Conservation (phyloP, 2,888 invertebrate genomes). For the Acleris laterana region DNA sequence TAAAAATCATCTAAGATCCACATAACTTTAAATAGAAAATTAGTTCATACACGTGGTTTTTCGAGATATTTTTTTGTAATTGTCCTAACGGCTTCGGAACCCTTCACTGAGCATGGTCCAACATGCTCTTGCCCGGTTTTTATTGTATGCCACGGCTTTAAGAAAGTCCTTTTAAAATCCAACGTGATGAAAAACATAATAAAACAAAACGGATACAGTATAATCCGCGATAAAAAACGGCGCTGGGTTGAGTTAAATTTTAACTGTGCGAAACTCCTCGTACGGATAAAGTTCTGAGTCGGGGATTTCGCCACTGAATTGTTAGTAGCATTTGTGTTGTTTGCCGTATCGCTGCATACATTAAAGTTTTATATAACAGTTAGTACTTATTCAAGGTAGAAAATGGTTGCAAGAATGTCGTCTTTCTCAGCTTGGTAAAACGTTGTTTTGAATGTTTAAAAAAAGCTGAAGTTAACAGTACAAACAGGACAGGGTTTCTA, state of each 20-base stretch:
- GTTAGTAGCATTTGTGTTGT: background rate
- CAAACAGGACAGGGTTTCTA: too few relatives aligned
- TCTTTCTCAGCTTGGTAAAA: too few relatives aligned
- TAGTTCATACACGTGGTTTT: too few relatives aligned
- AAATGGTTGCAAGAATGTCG: background rate
- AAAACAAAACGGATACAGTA: background rate
- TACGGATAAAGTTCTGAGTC: background rate
- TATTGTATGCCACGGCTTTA: too few relatives aligned
- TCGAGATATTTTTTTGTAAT: too few relatives aligned
- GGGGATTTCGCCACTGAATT: background rate
- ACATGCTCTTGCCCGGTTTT: too few relatives aligned
- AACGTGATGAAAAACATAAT: background rate
- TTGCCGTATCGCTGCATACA: background rate
- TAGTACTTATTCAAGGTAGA: background rate
- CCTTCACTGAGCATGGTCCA: too few relatives aligned
- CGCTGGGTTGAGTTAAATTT: background rate
- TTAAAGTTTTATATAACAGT: constrained; percentile 1
- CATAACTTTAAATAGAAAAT: too few relatives aligned
- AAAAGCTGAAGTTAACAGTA: too few relatives aligned
- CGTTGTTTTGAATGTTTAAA: too few relatives aligned
- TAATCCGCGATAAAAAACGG: constrained; percentile 7
- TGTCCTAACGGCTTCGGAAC: too few relatives aligned
- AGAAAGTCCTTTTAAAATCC: background rate
- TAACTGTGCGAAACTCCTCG: background rate
- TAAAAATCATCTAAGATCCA: too few relatives aligned